These are phyloP conservation scores for Salvelinus fontinalis DNA, from an alignment of 2,113 vertebrate species.

Conservation along the genomic window DNA sequence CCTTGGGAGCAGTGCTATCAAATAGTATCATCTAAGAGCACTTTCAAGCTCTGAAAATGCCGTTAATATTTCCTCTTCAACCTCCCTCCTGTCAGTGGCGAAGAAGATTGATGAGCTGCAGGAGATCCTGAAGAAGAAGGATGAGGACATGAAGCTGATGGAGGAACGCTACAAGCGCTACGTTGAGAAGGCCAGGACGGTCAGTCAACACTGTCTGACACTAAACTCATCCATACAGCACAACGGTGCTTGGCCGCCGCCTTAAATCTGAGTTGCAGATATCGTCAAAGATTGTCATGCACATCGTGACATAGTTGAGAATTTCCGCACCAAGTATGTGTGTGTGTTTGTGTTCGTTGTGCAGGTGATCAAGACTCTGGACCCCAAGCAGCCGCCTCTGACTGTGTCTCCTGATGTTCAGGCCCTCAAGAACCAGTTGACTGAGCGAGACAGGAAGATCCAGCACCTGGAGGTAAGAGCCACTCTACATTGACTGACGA, in stretches of 20 bases:
- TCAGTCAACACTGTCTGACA: conserved; percentile 46
- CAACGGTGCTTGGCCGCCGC: too few relatives aligned
- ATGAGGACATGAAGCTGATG: conserved; percentile 87
- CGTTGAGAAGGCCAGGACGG: conserved; percentile 82
- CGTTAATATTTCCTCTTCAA: conserved; percentile 30
- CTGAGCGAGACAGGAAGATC: conserved; percentile 79
- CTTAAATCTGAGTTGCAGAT: too few relatives aligned
- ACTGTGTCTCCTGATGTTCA: conserved; percentile 66
- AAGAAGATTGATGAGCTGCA: conserved; percentile 86
- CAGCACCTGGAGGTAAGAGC: conserved; percentile 80
- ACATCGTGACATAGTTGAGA: too few relatives aligned
- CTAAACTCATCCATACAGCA: not conserved
- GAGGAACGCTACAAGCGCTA: conserved; percentile 86
- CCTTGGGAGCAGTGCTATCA: not conserved
- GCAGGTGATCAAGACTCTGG: conserved; percentile 87
- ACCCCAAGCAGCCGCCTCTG: conserved; percentile 75
- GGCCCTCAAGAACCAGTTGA: conserved; percentile 82
- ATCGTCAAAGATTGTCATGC: too few relatives aligned
- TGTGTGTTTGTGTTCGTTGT: conserved; percentile 1
- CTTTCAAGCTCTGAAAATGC: not conserved
- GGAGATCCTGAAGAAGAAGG: conserved; percentile 83
- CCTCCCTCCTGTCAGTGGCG: conserved; percentile 60
- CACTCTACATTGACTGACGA: not conserved
- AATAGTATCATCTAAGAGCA: not conserved
- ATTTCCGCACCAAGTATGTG: not conserved